Evolutionary conservation across 2,888 invertebrate genomes (phyloP).

Genomic region (Pasiphila rectangulata): DNA sequence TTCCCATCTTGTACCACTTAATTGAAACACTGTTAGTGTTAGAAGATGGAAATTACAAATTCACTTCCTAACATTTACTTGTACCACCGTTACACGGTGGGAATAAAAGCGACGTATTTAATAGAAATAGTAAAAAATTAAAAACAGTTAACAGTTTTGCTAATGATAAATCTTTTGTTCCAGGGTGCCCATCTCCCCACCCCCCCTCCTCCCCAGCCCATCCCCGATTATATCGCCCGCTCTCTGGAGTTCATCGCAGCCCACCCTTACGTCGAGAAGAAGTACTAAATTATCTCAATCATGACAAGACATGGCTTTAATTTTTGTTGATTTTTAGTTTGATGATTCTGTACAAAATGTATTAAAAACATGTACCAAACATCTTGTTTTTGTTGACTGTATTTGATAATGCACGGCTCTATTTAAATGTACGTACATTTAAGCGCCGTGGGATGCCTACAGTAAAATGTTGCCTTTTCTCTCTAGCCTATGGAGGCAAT

Average conservation of each 20-base stretch:
- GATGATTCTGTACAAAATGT: conserved; percentile 39
- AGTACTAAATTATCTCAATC: conserved; percentile 23
- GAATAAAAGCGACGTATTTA: too few species aligned
- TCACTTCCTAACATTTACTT: too few species aligned
- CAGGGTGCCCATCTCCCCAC: conserved; percentile 58
- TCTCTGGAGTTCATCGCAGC: conserved; percentile 66
- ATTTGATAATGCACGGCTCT: too few species aligned
- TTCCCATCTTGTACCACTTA: too few species aligned
- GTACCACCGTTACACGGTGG: too few species aligned
- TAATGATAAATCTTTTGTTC: conserved; percentile 13
- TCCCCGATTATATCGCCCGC: conserved; percentile 69
- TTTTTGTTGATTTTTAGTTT: conserved; percentile 37
- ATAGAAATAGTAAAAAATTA: not conserved
- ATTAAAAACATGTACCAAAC: conserved; percentile 34
- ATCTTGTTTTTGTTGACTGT: conserved; percentile 10
- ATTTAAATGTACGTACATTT: too few species aligned
- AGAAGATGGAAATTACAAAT: too few species aligned
- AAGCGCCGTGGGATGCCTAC: too few species aligned
- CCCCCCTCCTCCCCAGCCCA: conserved; percentile 58
- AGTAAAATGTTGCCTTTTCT: too few species aligned
- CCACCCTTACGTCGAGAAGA: conserved; percentile 60
- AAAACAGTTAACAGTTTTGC: too few species aligned
- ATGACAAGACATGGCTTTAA: conserved; percentile 33
- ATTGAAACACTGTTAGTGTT: too few species aligned
- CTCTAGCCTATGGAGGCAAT: too few species aligned